These are phyloP conservation scores for Amphiduros pacificus DNA, from an alignment of 2,888 invertebrate species.

Conservation along the genomic window DNA sequence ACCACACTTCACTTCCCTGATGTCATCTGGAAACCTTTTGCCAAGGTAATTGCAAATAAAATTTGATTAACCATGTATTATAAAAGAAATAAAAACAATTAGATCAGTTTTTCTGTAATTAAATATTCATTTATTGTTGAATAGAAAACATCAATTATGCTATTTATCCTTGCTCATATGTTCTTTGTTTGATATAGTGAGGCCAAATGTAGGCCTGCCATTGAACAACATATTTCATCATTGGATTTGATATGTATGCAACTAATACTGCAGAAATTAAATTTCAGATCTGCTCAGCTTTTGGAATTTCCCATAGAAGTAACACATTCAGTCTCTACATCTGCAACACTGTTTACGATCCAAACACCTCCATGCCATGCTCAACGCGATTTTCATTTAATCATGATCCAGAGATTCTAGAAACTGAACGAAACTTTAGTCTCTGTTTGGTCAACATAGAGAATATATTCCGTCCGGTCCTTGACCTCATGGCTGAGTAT, in stretches of 20 bases:
- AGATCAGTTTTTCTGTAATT: not conserved
- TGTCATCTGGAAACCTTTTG: slow-evolving; percentile 9
- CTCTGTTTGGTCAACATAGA: slow-evolving; percentile 14
- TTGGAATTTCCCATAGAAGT: slow-evolving; percentile 3
- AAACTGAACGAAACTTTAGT: slow-evolving; percentile 10
- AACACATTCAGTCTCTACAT: slow-evolving; percentile 8
- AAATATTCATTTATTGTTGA: not conserved
- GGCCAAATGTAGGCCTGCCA: not conserved
- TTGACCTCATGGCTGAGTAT: slow-evolving; percentile 4
- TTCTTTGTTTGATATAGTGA: not conserved
- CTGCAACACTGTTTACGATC: slow-evolving; percentile 8
- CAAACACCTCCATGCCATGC: not conserved
- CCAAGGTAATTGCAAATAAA: not conserved
- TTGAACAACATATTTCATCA: no score
- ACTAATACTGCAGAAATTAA: no score
- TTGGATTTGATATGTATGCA: no score
- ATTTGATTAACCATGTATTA: no score
- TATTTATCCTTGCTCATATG: no score
- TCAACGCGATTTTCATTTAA: slow-evolving; percentile 15
- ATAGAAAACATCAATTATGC: no score
- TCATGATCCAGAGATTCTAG: not conserved
- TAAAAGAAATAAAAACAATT: not conserved
- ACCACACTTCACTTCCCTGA: slow-evolving; percentile 11
- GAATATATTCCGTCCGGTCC: slow-evolving; percentile 6
- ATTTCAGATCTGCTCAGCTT: slow-evolving; percentile 10